Base-by-base conservation (phyloP, 2,888 invertebrate species). In the Calliphora vomitoria region DNA sequence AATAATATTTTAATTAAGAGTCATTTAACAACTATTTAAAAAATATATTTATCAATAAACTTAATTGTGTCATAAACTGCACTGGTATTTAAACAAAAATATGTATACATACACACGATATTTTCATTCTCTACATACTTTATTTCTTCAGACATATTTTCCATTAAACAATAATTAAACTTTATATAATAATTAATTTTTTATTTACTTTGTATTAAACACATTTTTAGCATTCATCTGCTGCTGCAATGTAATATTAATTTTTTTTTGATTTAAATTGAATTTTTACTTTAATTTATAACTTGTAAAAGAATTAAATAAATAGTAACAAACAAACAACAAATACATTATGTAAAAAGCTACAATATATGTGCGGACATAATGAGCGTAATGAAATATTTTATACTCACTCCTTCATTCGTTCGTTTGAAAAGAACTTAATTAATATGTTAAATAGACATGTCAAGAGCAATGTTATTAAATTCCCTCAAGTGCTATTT, bases 391-490 rank as follows among this genome's bases (percentile, higher is more conserved):
- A 55, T 13, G 20, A 15, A 72, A 72, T n/a, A 38, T 64, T 76
- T 38, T 66, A 20, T 47, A 50, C 6, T 50, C n/a, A 15, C 44
- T 44, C 11, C 3, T 35, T 50, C 20, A 4, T 20, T 35, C 6
- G 25, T 55, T 38, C 13, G 31, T 4, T 60, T 76, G 62, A 76
- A 62, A 82, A 82, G 62, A 74, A 71, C 55, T 64, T 72, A 84
- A 84, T 84, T 72, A 84, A 72, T 66, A 35, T 35, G 38, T 71
- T 79, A 38, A 76, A 84, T 72, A 18, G 35, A 64, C 64, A 72
- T 84, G 78, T 72, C 78, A 72, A 76, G 41, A 69, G 41, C 60
- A 69, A 18, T 71, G 35, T 11, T 35, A 41, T 68, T 62, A 58
- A 83, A 53, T 76, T 66, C 13, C 44, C 68, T 60, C 15, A 47